Conservation (phyloP, 2,113 vertebrate genomes). For the Anser cygnoides region DNA sequence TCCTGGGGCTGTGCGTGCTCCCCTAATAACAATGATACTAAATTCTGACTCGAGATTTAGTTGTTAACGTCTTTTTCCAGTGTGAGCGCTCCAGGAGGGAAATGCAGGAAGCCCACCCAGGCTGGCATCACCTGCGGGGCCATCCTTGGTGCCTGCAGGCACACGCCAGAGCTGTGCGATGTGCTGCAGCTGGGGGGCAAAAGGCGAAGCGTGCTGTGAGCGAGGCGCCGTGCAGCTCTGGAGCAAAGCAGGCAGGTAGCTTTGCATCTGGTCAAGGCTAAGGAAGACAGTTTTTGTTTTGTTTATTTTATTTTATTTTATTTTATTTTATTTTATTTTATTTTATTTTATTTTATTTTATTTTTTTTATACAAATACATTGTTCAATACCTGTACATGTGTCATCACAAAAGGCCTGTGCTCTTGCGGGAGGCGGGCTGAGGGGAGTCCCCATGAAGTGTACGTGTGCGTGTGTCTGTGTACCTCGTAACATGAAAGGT, state of each 20-base stretch:
- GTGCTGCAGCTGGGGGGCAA: not conserved
- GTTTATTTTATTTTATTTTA: too few relatives aligned
- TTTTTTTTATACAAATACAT: too few relatives aligned
- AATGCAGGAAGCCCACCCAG: not conserved
- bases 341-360: too few relatives aligned
- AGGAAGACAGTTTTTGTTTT: not conserved
- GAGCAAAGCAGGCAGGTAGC: not conserved
- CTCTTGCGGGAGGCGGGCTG: not conserved
- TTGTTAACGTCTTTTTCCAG: not conserved
- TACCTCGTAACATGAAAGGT: not conserved
- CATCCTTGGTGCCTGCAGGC: not conserved
- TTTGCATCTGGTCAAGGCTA: not conserved
- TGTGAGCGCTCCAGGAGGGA: not conserved
- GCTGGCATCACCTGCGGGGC: fast-evolving
- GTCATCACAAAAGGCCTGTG: not conserved
- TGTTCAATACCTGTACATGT: fast-evolving
- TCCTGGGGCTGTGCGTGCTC: fast-evolving
- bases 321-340: too few relatives aligned
- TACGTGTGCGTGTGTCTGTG: fast-evolving
- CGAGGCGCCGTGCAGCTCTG: fast-evolving
- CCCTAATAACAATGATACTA: not conserved
- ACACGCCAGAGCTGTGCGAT: fast-evolving
- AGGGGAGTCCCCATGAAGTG: not conserved
- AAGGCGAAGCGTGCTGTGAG: not conserved
- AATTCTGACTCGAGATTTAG: not conserved